phyloP scores from a whole-genome alignment of 2,888 invertebrate genomes.

The Nomada ruficornis region DNA sequence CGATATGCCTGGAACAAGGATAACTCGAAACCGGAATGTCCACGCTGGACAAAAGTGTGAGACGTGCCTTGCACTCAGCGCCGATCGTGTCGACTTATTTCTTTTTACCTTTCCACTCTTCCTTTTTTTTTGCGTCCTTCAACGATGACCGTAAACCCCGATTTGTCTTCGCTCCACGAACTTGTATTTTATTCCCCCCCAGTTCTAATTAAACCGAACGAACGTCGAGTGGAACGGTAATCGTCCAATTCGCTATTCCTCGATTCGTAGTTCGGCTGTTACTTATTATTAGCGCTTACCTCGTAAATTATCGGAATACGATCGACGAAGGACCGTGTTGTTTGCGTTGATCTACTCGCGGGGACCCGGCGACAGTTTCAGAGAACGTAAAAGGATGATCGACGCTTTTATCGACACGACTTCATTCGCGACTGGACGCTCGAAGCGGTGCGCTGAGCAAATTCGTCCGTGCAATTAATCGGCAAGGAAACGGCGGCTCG shows the following conservation, averaged over 20 bases:
- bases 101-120: too few relatives aligned
- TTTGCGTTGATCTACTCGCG: neutral
- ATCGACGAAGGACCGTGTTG: neutral
- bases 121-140: neutral
- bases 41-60: conserved; percentile 58
- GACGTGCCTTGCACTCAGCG: conserved; percentile 46
- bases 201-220: neutral
- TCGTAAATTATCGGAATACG: conserved; percentile 9
- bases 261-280: neutral
- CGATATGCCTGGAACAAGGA: conserved; percentile 13
- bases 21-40: conserved; percentile 55
- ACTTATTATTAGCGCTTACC: too few relatives aligned
- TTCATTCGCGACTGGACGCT: conserved; percentile 13
- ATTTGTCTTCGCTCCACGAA: neutral
- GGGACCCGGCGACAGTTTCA: neutral
- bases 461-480: conserved; percentile 47
- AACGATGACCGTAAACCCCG: neutral
- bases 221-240: neutral
- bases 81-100: conserved; percentile 21
- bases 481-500: conserved; percentile 51
- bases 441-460: conserved; percentile 9
- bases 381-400: neutral
- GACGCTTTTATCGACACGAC: conserved; percentile 17
- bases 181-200: too few relatives aligned
- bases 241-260: neutral